Base-by-base conservation (phyloP, 1,140 invertebrate genomes). In the Sycophaga agraensis region DNA sequence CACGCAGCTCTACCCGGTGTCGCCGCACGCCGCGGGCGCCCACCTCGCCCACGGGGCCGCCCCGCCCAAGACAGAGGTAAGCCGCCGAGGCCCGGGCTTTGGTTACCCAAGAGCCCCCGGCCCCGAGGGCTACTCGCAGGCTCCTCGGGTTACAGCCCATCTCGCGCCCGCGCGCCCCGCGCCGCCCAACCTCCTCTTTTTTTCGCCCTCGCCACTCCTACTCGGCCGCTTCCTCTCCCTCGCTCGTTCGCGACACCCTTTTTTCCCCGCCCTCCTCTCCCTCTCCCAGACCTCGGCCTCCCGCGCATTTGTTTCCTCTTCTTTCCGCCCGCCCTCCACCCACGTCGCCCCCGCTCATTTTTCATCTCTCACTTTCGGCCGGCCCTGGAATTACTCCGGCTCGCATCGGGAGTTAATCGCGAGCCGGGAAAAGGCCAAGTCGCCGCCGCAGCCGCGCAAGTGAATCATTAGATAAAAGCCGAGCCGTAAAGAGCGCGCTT, bases 131-230 rank as follows among this genome's bases (percentile, higher is more conserved):
- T n/a, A n/a, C 24, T 31, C 37, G n/a, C 24, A 28, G n/a, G 39
- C 69, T 77, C 75, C 70, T 78, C 77, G 71, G 72, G 70, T 79
- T 79, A 79, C 77, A 78, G 72, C 69, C 78, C 75, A 78, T 79
- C 76, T 80, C 71, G 70, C 71, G 73, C 72, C 73, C n/a, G n/a
- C n/a, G n/a, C n/a, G n/a, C 73, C 70, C 76, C 77, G 77, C 73
- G 73, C 75, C 73, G 70, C 37, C 46, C 48, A 34, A 50, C 28
- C 35, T 34, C 17, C 37, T 26, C 16, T 21, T 43, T 17, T 50
- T 60, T 24, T 21, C 26, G 26, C 46, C n/a, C 2, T 66, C 3
- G 9, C 3, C 9, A 6, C 21, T n/a, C n/a, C n/a, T n/a, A n/a
- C n/a, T n/a, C n/a, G n/a, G n/a, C n/a, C n/a, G n/a, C n/a, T n/a